Conservation (phyloP, 2,888 invertebrate species). For the Salpingus planirostris region DNA sequence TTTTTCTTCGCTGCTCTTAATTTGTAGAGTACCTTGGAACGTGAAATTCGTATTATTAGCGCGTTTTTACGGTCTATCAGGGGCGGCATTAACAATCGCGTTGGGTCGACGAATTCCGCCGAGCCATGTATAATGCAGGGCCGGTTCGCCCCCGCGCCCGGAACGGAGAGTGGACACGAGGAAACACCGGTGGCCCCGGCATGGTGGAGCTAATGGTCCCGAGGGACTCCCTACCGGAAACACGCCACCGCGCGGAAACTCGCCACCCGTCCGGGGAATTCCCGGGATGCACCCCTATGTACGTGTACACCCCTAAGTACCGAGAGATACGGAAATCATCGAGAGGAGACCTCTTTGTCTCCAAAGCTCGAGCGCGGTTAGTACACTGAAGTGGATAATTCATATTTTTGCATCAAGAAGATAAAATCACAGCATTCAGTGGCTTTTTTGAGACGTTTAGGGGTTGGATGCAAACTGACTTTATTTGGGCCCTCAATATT, state of each 20-base stretch:
- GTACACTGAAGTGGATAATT: too few species aligned
- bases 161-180: conserved; percentile 7
- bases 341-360: too few species aligned
- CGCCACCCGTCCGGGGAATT: conserved; percentile 16
- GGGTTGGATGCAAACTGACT: too few species aligned
- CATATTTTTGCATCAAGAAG: too few species aligned
- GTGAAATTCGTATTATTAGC: too few species aligned
- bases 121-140: conserved; percentile 8
- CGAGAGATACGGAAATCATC: too few species aligned
- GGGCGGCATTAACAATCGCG: conserved; percentile 3
- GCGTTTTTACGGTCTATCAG: not conserved
- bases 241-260: conserved; percentile 8
- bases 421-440: too few species aligned
- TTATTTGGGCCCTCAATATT: too few species aligned
- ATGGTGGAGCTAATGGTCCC: conserved; percentile 22
- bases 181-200: conserved; percentile 16
- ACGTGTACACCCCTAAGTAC: conserved; percentile 5
- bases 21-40: conserved; percentile 59
- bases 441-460: too few species aligned
- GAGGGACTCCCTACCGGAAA: conserved; percentile 13
- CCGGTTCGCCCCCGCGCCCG: conserved; percentile 1
- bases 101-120: conserved; percentile 8
- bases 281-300: conserved; percentile 18
- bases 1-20: conserved; percentile 78
- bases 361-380: too few species aligned